Percentiles rank a stretch among this genome's conserved stretches.
Evolutionary conservation across 2,888 invertebrate genomes (phyloP).

Genomic region (Microchrysa polita): DNA sequence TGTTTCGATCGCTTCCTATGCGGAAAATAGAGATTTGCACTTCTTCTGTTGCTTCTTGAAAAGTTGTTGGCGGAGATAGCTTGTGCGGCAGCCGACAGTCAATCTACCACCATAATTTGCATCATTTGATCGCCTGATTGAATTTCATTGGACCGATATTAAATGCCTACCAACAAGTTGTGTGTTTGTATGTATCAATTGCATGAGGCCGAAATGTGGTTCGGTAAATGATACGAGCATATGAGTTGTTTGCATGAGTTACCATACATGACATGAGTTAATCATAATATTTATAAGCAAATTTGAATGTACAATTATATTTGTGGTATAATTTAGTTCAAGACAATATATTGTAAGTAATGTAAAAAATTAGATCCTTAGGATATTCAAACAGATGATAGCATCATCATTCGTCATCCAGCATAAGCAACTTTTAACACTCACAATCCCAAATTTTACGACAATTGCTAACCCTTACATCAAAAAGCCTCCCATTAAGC

Average conservation of each 20-base stretch:
- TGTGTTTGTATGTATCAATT: conserved; percentile 4
- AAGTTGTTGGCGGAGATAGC: neutral
- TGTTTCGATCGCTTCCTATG: conserved; percentile 9
- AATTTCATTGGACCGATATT: conserved; percentile 22
- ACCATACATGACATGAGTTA: neutral
- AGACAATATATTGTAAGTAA: too few relatives aligned
- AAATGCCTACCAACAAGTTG: neutral
- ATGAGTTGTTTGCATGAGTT: neutral
- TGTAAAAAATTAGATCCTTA: too few relatives aligned
- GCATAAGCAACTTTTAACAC: too few relatives aligned
- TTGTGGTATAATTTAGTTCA: too few relatives aligned
- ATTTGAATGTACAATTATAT: too few relatives aligned
- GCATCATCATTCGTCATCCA: too few relatives aligned
- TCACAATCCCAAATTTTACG: too few relatives aligned
- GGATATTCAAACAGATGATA: too few relatives aligned
- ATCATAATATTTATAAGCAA: too few relatives aligned
- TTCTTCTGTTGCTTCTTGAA: conserved; percentile 2
- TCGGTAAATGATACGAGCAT: neutral
- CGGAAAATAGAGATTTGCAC: conserved; percentile 5
- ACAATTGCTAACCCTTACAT: too few relatives aligned
- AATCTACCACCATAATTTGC: neutral
- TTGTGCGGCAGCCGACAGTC: neutral
- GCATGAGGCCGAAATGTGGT: conserved; percentile 6
- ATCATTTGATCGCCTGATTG: neutral
- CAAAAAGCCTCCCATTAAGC: too few relatives aligned